Evolutionary conservation across 2,113 vertebrate species (phyloP).

Genomic region (Probosciger aterrimus): DNA sequence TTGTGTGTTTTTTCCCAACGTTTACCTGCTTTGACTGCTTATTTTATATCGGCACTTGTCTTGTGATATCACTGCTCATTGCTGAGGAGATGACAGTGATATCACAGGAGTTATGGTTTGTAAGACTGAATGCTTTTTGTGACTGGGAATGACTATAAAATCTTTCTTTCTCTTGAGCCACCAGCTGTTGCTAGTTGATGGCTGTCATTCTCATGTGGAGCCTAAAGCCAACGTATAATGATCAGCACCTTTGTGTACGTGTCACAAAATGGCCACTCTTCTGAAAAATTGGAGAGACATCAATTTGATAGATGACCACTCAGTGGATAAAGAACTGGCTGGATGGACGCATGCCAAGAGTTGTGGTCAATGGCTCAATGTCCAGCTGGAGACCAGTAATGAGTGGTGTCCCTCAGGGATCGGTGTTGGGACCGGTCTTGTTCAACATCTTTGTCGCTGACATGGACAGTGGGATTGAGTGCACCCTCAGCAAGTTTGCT

Average conservation of each 20-base stretch:
- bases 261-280: neutral
- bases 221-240: neutral
- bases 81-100: neutral
- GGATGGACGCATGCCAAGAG: too few relatives aligned
- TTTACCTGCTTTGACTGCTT: conserved; percentile 6
- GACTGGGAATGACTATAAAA: neutral
- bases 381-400: too few relatives aligned
- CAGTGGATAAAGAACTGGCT: too few relatives aligned
- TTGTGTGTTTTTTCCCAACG: neutral
- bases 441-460: too few relatives aligned
- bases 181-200: neutral
- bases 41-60: neutral
- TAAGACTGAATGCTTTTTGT: neutral
- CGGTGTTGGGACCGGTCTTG: too few relatives aligned
- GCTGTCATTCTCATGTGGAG: neutral
- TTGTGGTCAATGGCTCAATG: too few relatives aligned
- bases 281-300: too few relatives aligned
- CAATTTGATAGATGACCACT: too few relatives aligned
- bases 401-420: too few relatives aligned
- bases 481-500: too few relatives aligned
- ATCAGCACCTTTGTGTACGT: neutral
- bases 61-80: neutral
- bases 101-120: neutral
- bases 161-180: neutral
- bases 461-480: too few relatives aligned